These are phyloP conservation scores for Manduca sexta DNA, from an alignment of 1,140 invertebrate species.

Conservation along the genomic window DNA sequence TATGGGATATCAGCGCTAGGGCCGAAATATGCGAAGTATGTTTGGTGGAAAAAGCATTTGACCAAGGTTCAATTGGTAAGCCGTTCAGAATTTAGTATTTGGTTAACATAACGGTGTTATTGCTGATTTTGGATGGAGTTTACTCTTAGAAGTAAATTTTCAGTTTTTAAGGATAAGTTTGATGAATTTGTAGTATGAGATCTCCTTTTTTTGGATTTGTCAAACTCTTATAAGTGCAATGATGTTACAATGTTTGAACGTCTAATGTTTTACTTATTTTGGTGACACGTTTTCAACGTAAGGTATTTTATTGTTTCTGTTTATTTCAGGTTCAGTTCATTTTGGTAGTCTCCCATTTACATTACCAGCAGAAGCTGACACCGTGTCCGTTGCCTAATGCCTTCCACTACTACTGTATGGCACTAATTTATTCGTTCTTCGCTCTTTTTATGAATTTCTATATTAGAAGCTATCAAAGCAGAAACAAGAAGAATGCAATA, in stretches of 20 bases:
- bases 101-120: no score
- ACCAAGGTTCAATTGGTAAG: conserved; percentile 91
- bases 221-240: no score
- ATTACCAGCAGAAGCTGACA: conserved; percentile 78
- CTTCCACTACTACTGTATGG: conserved; percentile 76
- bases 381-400: conserved; percentile 83
- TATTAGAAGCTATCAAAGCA: conserved; percentile 78
- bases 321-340: conserved; percentile 83
- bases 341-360: conserved; percentile 79
- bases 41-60: conserved; percentile 96
- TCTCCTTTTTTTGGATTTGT: no score
- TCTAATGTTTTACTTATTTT: no score
- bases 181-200: no score
- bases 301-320: no score
- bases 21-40: conserved; percentile 87
- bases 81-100: no score
- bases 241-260: no score
- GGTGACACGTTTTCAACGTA: no score
- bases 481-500: conserved; percentile 8
- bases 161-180: no score
- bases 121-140: no score
- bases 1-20: conserved; percentile 92
- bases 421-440: conserved; percentile 84
- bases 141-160: no score
- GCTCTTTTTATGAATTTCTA: conserved; percentile 92